phyloP scores from a whole-genome alignment of 2,888 invertebrate genomes.

The Fragum whitleyi region DNA sequence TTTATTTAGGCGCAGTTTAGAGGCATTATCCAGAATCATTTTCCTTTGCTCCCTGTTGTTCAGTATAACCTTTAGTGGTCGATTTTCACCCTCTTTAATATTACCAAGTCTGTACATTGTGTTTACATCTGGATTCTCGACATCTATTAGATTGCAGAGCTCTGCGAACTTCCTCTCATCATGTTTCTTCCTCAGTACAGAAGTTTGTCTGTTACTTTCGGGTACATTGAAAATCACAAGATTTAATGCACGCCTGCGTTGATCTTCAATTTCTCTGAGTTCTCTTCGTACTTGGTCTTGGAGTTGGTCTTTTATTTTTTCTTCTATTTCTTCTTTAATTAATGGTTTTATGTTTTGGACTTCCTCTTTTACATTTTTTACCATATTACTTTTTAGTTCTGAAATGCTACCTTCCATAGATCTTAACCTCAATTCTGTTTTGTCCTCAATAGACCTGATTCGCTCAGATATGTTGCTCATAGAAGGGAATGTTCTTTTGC shows the following conservation, averaged over 20 bases:
- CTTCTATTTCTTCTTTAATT: not conserved
- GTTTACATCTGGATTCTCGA: not conserved
- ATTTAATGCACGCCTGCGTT: not conserved
- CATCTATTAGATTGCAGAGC: not conserved
- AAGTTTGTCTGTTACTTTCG: not conserved
- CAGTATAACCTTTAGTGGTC: slow-evolving; percentile 7
- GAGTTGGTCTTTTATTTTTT: not conserved
- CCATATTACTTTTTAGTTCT: not conserved
- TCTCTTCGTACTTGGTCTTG: slow-evolving; percentile 1
- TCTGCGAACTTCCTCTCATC: not conserved
- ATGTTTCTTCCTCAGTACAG: not conserved
- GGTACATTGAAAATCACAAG: not conserved
- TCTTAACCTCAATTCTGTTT: not conserved
- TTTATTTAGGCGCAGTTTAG: not conserved
- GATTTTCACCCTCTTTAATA: not conserved
- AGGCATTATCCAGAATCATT: not conserved
- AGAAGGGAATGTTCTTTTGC: slow-evolving; percentile 7
- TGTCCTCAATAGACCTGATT: slow-evolving; percentile 4
- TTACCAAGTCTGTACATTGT: not conserved
- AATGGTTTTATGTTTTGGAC: not conserved
- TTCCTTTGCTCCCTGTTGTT: slow-evolving; percentile 6
- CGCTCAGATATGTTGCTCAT: not conserved
- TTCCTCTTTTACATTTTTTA: not conserved
- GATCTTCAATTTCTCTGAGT: too few species aligned
- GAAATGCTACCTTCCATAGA: not conserved